phyloP scores from a whole-genome alignment of 2,797 vertebrate species.

The Spinus olivaceus region DNA sequence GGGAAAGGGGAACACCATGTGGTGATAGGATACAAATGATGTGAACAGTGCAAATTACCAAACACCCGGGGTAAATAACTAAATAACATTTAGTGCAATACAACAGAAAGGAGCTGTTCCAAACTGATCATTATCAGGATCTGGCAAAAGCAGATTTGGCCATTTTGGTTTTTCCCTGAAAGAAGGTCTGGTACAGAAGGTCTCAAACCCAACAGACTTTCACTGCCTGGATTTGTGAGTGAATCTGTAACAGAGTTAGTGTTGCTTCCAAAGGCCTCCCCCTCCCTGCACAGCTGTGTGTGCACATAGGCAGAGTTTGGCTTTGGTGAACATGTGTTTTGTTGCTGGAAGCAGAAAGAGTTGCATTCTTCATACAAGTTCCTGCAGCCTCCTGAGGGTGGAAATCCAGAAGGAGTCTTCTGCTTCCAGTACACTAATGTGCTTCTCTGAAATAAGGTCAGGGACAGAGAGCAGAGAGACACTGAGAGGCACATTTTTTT shows the following conservation, averaged over 20 bases:
- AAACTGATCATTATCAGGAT: neutral
- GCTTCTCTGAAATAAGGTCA: neutral
- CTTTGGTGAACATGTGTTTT: neutral
- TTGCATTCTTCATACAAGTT: neutral
- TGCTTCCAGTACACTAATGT: neutral
- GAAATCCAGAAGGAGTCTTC: neutral
- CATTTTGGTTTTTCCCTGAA: neutral
- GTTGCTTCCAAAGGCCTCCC: neutral
- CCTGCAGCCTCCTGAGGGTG: neutral
- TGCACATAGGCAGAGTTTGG: neutral
- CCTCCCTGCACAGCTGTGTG: neutral
- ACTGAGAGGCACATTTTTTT: neutral
- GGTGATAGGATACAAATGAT: too few species aligned
- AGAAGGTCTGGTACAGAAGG: neutral
- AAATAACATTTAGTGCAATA: too few species aligned
- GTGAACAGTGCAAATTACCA: too few species aligned
- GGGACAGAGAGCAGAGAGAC: neutral
- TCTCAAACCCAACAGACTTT: neutral
- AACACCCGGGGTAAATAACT: too few species aligned
- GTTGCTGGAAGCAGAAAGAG: slow-evolving; percentile 1
- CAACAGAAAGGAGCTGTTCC: neutral
- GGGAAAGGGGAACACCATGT: too few species aligned
- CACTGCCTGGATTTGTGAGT: neutral
- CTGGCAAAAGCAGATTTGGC: neutral
- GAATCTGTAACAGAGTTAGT: neutral